Evolutionary conservation across 2,797 vertebrate species (phyloP).

Genomic region (Coregonus sp.): DNA sequence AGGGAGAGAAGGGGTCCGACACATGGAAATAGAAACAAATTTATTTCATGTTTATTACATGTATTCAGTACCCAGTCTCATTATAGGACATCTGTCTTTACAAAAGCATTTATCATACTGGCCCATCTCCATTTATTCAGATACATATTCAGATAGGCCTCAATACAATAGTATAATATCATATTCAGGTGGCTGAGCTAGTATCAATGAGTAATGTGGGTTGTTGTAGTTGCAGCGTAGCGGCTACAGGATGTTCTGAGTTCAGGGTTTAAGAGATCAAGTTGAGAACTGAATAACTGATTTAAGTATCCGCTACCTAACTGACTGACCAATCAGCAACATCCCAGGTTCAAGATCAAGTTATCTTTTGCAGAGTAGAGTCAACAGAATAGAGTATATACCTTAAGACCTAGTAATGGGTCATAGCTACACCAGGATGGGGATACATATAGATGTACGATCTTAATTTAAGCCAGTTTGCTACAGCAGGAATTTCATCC

Average conservation of each 20-base stretch:
- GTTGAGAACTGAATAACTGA: neutral
- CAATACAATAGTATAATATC: neutral
- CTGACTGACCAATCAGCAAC: neutral
- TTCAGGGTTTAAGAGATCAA: neutral
- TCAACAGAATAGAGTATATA: neutral
- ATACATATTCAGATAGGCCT: slow-evolving; percentile 58
- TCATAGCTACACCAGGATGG: neutral
- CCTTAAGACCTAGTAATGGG: neutral
- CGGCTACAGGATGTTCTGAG: neutral
- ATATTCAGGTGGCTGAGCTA: slow-evolving; percentile 36
- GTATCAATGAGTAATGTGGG: slow-evolving; percentile 14
- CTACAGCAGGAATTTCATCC: too few relatives aligned
- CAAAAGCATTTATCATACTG: slow-evolving; percentile 45
- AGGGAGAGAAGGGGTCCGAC: neutral
- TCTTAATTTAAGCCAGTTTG: too few relatives aligned
- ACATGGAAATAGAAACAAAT: slow-evolving; percentile 12
- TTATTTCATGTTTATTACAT: slow-evolving; percentile 40
- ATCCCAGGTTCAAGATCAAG: neutral
- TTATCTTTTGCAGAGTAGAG: neutral
- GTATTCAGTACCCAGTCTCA: slow-evolving; percentile 19
- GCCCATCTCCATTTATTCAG: slow-evolving; percentile 49
- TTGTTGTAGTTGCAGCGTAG: neutral
- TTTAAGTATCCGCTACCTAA: neutral
- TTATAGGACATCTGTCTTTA: slow-evolving; percentile 64
- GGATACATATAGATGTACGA: too few relatives aligned